Base-by-base conservation (phyloP, 2,888 invertebrate species). In the Nephrotoma appendiculata region DNA sequence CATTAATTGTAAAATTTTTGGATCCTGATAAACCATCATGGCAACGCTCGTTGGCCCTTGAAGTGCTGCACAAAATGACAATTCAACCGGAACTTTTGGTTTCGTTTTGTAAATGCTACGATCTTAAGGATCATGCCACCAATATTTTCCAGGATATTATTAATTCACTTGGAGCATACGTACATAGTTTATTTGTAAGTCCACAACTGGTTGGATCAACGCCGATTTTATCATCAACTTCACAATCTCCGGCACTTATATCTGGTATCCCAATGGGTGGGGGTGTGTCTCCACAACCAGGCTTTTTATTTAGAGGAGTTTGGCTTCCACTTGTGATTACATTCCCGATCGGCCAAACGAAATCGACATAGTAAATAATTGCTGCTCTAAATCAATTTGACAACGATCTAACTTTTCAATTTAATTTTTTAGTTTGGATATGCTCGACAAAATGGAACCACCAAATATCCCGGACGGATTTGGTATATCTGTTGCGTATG, bases 11-110 rank as follows among this genome's bases (percentile, higher is more conserved):
- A 52, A 99, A 99, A 92, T 99, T 99, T 92, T 92, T 99, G 91
- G 99, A 99, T 91, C 96, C 97, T 0, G 99, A 99, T 90, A 98
- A 98, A 92, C 98, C 98, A 2, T 94, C 96, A 88, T 99, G 99
- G 99, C 99, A 99, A 91, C 93, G 99, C 87, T 98, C 98, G 1
- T 92, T 99, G 86, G 98, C 99, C 0, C 91, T 99, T 19, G 99
- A 99, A 93, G 98, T 99, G 2, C 93, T 99, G 84, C 98, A 98
- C 91, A 97, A 97, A 92, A 96, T 99, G 94, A 96, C 96, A 0
- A 95, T 97, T 86, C 97, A 98, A 89, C 96, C 98, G 6, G 91
- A 93, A 91, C 92, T 98, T 19, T 92, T 99, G 89, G 96, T 95
- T 89, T 96, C 97, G 86, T 98, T 99, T 92, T 98, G 99, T 91